Evolutionary conservation across 2,797 vertebrate genomes (phyloP).

Genomic region (Myripristis jacobus): DNA sequence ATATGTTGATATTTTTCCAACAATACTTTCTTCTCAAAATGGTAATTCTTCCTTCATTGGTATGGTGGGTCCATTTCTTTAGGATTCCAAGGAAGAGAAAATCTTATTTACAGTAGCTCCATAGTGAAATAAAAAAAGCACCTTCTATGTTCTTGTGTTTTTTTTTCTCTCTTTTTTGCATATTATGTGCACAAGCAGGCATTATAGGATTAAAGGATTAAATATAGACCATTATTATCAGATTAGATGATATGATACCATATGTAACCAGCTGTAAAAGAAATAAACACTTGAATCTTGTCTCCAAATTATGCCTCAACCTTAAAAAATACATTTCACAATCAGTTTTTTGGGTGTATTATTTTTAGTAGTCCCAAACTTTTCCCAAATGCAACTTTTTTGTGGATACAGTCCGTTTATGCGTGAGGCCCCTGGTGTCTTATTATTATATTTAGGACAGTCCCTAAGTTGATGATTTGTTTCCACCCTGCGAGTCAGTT

Average conservation of each 20-base stretch:
- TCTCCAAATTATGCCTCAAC: neutral
- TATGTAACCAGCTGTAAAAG: neutral
- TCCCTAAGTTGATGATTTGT: conserved; percentile 57
- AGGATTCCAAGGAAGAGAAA: no score
- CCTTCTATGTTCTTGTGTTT: no score
- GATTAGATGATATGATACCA: neutral
- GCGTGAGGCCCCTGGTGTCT: conserved; percentile 15
- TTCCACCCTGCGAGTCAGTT: conserved; percentile 40
- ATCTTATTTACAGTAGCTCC: no score
- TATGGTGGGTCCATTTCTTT: no score
- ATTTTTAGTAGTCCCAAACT: conserved; percentile 13
- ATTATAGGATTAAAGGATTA: neutral
- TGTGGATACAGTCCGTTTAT: conserved; percentile 5
- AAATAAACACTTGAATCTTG: neutral
- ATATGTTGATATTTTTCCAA: neutral
- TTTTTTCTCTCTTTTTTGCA: no score
- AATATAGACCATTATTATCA: neutral
- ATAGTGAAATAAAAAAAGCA: no score
- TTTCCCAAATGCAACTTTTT: conserved; percentile 1
- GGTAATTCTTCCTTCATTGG: neutral
- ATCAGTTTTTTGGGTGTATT: conserved; percentile 1
- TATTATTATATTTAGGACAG: conserved; percentile 35
- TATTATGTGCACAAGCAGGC: neutral
- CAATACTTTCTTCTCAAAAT: neutral
- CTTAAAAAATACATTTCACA: neutral